Conservation (phyloP, 2,888 invertebrate species). For the Asteroscopus sphinx region DNA sequence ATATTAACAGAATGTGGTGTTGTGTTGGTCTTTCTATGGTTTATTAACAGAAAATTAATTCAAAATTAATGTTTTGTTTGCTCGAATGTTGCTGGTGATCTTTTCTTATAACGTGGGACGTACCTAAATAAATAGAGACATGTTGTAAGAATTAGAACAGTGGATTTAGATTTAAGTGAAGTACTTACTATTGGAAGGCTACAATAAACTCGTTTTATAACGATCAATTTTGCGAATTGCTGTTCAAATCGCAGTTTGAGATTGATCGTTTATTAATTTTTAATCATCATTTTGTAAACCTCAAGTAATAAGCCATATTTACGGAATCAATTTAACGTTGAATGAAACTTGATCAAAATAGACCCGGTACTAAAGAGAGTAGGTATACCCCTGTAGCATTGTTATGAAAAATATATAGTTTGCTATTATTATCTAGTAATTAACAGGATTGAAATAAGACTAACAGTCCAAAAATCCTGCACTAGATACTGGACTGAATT, state of each 20-base stretch:
- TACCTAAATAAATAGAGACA: slow-evolving; percentile 13
- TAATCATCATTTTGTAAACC: slow-evolving; percentile 3
- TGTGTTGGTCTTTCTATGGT: slow-evolving; percentile 27
- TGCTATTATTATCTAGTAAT: too few species aligned
- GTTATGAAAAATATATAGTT: too few species aligned
- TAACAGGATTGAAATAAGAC: too few species aligned
- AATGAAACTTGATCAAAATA: too few species aligned
- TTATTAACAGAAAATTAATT: slow-evolving; percentile 45
- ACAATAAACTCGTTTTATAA: slow-evolving; percentile 10
- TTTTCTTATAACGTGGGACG: slow-evolving; percentile 16
- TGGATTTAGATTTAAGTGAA: slow-evolving; percentile 14
- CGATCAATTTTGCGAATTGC: slow-evolving; percentile 8
- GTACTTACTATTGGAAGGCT: not conserved
- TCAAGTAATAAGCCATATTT: not conserved
- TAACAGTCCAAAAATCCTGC: too few species aligned
- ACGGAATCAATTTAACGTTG: not conserved
- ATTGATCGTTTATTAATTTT: slow-evolving; percentile 10
- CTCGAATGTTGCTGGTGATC: slow-evolving; percentile 13
- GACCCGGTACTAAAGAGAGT: too few species aligned
- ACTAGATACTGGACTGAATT: too few species aligned
- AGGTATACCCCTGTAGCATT: too few species aligned
- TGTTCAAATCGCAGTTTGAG: slow-evolving; percentile 1
- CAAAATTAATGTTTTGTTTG: slow-evolving; percentile 33
- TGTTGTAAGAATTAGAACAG: slow-evolving; percentile 6
- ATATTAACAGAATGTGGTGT: slow-evolving; percentile 59